Evolutionary conservation across 2,113 vertebrate genomes (phyloP), one percentile per base, ranked within the genome.

Genomic region (Phyllostomus discolor): DNA sequence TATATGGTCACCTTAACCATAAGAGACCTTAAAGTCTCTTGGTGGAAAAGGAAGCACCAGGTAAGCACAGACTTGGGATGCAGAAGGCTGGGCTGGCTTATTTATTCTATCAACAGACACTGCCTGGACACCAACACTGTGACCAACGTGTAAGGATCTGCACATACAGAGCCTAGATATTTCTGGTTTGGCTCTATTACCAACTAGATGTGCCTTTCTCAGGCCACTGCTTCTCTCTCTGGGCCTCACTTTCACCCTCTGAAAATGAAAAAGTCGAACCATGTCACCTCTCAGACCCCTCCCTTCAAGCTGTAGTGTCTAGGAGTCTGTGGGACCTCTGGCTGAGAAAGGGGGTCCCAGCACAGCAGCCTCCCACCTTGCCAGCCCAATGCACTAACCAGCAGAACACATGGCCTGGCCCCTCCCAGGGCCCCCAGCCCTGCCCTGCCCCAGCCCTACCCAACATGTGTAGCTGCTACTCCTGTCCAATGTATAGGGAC

Each of bases 391-490:
- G 85, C 91, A 94, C 88, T 96, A 95, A 93, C 62, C 93, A 80
- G 67, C 43, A 43, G 72, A 97, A 96, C 96, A 96, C 96, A 97
- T 96, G 97, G 94, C 31, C 43, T n/a, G 67, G 54, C 66, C 59
- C 76, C 28, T 52, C 57, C 52, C 15, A 10, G 33, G 28, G 28
- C 11, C 69, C 35, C 50, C 43, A n/a, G 33, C 38, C 46, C 88
- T 1, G 1, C 81, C 73, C 76, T 70, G 69, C 19, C 64, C 17
- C 52, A 82, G 33, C 17, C 28, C 7, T 50, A 62, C 87, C 26
- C 20, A 0, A 28, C 38, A 38, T 2, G 0, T 46, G 62, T 17
- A 16, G 22, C 64, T 8, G 15, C 22, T 50, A 10, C 82, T 91
- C 38, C 69, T 62, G 1, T 35, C 48, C 79, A 5, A 16, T 24